Percentiles rank a stretch among this genome's conserved stretches.
Conservation (phyloP, 23 tunicate genomes). For the Trididemnum clinides region DNA sequence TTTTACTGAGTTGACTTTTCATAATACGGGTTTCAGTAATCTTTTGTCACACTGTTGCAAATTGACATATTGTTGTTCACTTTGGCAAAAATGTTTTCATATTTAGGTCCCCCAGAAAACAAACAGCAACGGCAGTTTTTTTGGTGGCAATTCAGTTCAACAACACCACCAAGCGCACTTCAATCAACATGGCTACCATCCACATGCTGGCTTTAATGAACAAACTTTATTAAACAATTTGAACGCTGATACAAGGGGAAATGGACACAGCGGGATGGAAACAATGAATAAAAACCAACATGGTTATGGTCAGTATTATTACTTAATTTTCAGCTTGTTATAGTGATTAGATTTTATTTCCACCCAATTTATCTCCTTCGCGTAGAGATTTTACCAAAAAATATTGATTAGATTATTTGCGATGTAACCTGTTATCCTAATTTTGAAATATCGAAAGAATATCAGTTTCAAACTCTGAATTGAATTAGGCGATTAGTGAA, state of each 20-base stretch:
- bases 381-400: background rate
- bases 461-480: too few species aligned
- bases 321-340: background rate
- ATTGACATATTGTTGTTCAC: too few species aligned
- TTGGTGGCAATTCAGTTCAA: background rate
- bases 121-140: background rate
- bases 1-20: too few species aligned
- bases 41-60: too few species aligned
- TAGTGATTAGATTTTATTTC: background rate
- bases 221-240: slow-evolving; percentile 67
- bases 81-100: too few species aligned
- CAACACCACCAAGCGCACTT: slow-evolving; percentile 5
- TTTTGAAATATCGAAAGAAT: too few species aligned
- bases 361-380: background rate
- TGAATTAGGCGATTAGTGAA: too few species aligned
- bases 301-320: slow-evolving; percentile 13
- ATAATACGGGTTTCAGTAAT: too few species aligned
- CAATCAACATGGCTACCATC: background rate
- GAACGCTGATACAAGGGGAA: slow-evolving; percentile 51
- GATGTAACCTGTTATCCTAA: too few species aligned
- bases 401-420: too few species aligned
- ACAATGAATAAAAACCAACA: slow-evolving; percentile 10
- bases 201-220: slow-evolving; percentile 59
- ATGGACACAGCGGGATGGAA: slow-evolving; percentile 21
- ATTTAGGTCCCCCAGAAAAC: background rate